Conservation (phyloP, 1,140 invertebrate genomes). For the Drosophila ercepeae region DNA sequence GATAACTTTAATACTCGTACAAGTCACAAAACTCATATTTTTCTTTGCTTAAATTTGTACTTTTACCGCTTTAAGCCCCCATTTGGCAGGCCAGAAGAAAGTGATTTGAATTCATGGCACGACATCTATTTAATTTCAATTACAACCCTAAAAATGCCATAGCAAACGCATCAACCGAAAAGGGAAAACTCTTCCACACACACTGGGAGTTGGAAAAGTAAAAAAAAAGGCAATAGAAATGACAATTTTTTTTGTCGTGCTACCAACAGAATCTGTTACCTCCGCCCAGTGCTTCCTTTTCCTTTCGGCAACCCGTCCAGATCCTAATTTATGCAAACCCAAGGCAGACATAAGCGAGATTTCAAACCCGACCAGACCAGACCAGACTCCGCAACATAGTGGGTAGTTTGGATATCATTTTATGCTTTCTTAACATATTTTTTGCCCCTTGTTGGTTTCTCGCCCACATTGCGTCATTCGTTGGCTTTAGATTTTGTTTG, state of each 20-base stretch:
- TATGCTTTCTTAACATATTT: conserved; percentile 82
- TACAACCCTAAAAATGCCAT: conserved; percentile 76
- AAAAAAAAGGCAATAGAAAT: conserved; percentile 3
- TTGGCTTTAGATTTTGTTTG: conserved; percentile 5
- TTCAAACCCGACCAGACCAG: conserved; percentile 38
- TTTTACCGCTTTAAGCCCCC: conserved; percentile 51
- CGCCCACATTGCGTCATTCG: conserved; percentile 69
- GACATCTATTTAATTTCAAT: conserved; percentile 82
- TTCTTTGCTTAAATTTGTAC: neutral
- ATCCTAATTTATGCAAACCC: conserved; percentile 78
- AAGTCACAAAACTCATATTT: neutral
- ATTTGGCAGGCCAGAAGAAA: conserved; percentile 27
- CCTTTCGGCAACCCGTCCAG: conserved; percentile 34
- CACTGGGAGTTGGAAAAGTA: conserved; percentile 12
- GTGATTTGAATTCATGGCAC: conserved; percentile 78
- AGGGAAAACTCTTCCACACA: conserved; percentile 39
- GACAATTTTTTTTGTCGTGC: conserved; percentile 53
- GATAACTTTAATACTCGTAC: neutral
- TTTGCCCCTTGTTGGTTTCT: conserved; percentile 33
- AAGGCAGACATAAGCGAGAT: conserved; percentile 61
- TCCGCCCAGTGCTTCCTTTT: neutral
- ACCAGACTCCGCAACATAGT: conserved; percentile 28
- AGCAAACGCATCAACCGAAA: conserved; percentile 74
- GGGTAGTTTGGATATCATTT: conserved; percentile 74
- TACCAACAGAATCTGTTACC: conserved; percentile 53